phyloP scores from a whole-genome alignment of 1,140 invertebrate genomes.

The Hestina assimilis region DNA sequence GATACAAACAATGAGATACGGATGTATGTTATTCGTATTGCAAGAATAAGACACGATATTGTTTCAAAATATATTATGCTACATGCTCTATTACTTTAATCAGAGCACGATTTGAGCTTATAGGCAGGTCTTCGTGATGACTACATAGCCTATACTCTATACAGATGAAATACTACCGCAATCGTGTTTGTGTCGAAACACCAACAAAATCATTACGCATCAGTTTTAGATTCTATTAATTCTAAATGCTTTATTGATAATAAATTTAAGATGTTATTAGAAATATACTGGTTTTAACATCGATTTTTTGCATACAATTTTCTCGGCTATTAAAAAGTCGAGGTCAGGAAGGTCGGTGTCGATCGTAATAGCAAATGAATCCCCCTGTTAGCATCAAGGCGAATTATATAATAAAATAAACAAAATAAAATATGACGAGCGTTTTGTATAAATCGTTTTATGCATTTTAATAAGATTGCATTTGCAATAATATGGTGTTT shows the following conservation, averaged over 20 bases:
- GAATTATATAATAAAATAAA: too few species aligned
- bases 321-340: constrained; percentile 8
- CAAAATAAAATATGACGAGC: too few species aligned
- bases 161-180: not conserved
- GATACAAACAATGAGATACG: too few species aligned
- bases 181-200: not conserved
- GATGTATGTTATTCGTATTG: too few species aligned
- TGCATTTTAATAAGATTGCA: too few species aligned
- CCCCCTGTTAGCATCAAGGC: too few species aligned
- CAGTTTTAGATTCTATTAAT: not conserved
- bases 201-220: not conserved
- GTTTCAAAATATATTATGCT: not conserved
- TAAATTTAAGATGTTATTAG: constrained; percentile 13
- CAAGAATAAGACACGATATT: too few species aligned
- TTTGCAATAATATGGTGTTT: too few species aligned
- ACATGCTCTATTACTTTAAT: not conserved
- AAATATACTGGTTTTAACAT: not conserved
- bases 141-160: not conserved
- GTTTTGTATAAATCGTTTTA: too few species aligned
- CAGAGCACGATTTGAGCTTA: not conserved
- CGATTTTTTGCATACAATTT: constrained; percentile 13
- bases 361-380: too few species aligned
- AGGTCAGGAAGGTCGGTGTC: constrained; percentile 7
- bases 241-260: constrained; percentile 19
- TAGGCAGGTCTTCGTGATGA: not conserved